These are phyloP conservation scores for Centropyge bicolor DNA, from an alignment of 2,797 vertebrate species.

Conservation along the genomic window DNA sequence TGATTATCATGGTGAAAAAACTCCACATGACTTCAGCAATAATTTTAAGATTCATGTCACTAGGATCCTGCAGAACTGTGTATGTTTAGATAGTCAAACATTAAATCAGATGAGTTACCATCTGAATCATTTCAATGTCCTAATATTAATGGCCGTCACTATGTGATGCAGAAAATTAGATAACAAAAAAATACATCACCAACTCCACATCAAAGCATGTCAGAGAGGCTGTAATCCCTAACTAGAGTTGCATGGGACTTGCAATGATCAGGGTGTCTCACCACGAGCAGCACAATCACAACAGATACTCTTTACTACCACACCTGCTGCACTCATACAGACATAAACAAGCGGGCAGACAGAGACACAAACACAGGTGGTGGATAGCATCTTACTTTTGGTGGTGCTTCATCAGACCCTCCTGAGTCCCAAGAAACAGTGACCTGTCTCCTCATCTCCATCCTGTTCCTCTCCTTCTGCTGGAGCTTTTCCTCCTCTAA, in stretches of 20 bases:
- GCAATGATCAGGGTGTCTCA: neutral
- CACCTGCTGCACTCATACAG: conserved; percentile 18
- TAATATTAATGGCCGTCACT: neutral
- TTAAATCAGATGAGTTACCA: neutral
- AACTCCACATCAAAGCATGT: neutral
- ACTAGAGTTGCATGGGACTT: neutral
- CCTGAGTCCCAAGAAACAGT: conserved; percentile 97
- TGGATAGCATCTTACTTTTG: conserved; percentile 89
- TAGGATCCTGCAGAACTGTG: neutral
- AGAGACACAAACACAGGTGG: neutral
- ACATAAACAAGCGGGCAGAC: conserved; percentile 25
- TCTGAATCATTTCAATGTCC: neutral
- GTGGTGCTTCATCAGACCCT: conserved; percentile 96
- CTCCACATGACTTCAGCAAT: neutral
- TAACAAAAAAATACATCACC: neutral
- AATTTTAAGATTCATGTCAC: neutral
- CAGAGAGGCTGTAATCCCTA: neutral
- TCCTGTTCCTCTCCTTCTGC: conserved; percentile 96
- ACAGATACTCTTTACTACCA: neutral
- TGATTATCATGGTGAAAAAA: neutral
- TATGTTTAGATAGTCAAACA: neutral
- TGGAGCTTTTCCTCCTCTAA: conserved; percentile 97
- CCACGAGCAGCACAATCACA: conserved; percentile 22
- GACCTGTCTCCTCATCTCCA: conserved; percentile 98
- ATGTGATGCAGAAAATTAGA: conserved; percentile 6